These are phyloP conservation scores for Drosophila acutilabella DNA, from an alignment of 2,888 invertebrate species.

Conservation along the genomic window DNA sequence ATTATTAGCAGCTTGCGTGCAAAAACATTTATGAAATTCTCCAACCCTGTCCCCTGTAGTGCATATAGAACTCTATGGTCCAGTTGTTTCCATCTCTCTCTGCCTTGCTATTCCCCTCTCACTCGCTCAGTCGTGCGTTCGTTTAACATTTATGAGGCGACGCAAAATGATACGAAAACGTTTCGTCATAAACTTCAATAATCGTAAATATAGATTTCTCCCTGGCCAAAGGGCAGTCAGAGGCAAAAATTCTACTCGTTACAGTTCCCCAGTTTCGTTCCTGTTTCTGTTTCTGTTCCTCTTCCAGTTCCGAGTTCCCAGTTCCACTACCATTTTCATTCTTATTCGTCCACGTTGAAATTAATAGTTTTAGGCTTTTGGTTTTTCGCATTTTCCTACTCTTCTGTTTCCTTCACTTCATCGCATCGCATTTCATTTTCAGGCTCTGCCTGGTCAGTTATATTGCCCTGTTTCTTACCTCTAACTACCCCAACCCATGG, in stretches of 20 bases:
- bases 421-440: slow-evolving; percentile 76
- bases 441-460: slow-evolving; percentile 64
- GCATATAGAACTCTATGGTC: slow-evolving; percentile 13
- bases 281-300: not conserved
- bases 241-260: slow-evolving; percentile 18
- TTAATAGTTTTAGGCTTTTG: slow-evolving; percentile 79
- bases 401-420: slow-evolving; percentile 20
- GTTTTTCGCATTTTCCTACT: slow-evolving; percentile 45
- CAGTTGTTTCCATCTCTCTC: slow-evolving; percentile 6
- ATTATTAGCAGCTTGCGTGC: slow-evolving; percentile 79
- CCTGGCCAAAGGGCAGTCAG: slow-evolving; percentile 44
- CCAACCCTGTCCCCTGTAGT: slow-evolving; percentile 34
- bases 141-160: slow-evolving; percentile 78
- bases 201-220: slow-evolving; percentile 83
- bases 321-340: slow-evolving; percentile 25
- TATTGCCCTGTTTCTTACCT: slow-evolving; percentile 39
- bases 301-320: not conserved
- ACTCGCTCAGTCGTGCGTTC: slow-evolving; percentile 28
- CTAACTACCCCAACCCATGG: not conserved
- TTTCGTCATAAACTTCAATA: slow-evolving; percentile 83
- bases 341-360: slow-evolving; percentile 61
- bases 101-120: not conserved
- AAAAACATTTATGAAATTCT: slow-evolving; percentile 76
- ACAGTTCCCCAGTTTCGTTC: slow-evolving; percentile 21
- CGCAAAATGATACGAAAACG: slow-evolving; percentile 82